Percentiles rank a stretch among this genome's conserved stretches.
Conservation (phyloP, 2,797 vertebrate genomes). For the Helarctos malayanus region DNA sequence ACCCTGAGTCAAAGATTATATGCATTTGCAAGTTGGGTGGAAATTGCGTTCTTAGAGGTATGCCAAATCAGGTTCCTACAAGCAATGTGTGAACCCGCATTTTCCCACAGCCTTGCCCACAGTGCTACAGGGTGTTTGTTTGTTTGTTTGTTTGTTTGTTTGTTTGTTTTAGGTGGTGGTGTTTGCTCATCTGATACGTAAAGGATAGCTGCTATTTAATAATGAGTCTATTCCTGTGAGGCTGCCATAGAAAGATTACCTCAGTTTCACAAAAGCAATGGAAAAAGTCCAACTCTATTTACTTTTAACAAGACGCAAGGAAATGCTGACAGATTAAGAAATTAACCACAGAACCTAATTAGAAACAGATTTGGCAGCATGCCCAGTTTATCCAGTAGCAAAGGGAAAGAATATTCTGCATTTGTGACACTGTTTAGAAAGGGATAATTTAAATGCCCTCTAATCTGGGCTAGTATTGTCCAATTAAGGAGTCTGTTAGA, state of each 20-base stretch:
- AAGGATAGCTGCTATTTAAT: neutral
- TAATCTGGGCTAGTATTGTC: slow-evolving; percentile 72
- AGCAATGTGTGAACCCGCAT: too few species aligned
- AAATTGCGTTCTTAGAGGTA: neutral
- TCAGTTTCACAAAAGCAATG: neutral
- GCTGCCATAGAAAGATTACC: neutral
- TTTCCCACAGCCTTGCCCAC: neutral
- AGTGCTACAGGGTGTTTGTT: neutral
- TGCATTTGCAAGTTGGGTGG: neutral
- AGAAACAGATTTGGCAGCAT: slow-evolving; percentile 73
- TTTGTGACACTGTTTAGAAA: slow-evolving; percentile 73
- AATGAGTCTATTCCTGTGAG: neutral
- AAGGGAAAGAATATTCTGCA: slow-evolving; percentile 65
- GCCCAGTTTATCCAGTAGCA: slow-evolving; percentile 63
- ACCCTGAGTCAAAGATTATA: neutral
- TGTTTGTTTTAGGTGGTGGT: neutral
- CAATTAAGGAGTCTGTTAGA: slow-evolving; percentile 68
- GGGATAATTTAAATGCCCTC: slow-evolving; percentile 74
- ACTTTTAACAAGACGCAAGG: slow-evolving; percentile 13
- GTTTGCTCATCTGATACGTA: neutral
- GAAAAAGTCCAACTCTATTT: neutral
- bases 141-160: neutral
- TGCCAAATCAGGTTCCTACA: neutral
- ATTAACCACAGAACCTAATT: slow-evolving; percentile 71
- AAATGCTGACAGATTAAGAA: slow-evolving; percentile 69